Conservation (phyloP, 1,140 invertebrate species). For the Saccostrea echinata region DNA sequence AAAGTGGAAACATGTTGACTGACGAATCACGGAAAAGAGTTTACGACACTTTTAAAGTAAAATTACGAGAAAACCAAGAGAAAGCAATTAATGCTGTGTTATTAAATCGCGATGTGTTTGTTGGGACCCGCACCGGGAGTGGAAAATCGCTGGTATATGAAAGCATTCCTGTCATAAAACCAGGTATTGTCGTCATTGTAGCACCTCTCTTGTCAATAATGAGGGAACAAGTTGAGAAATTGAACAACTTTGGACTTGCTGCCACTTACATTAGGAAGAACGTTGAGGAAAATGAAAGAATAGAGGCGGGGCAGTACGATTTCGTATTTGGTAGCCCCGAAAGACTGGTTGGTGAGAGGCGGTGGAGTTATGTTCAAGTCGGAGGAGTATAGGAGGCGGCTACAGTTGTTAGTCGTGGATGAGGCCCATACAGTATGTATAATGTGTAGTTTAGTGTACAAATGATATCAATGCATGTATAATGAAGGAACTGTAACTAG, state of each 20-base stretch:
- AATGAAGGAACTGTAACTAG: no score
- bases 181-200: conserved; percentile 17
- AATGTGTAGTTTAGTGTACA: no score
- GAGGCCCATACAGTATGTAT: conserved; percentile 41
- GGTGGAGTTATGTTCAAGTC: conserved; percentile 26
- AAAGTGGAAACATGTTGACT: no score
- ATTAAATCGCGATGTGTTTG: conserved; percentile 33
- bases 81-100: not conserved
- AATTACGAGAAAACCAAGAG: not conserved
- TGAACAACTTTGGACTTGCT: not conserved
- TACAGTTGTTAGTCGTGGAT: conserved; percentile 32
- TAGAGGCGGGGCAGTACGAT: not conserved
- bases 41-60: no score
- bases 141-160: conserved; percentile 45
- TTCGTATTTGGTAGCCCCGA: conserved; percentile 46
- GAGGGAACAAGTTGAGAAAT: conserved; percentile 17
- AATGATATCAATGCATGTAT: no score
- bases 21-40: no score
- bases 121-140: conserved; percentile 44
- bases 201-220: conserved; percentile 38
- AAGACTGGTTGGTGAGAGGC: not conserved
- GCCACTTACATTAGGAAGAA: conserved; percentile 39
- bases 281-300: not conserved
- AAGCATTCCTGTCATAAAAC: conserved; percentile 30
- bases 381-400: not conserved